Conservation (phyloP, 2,113 vertebrate species). For the Neogobius melanostomus region DNA sequence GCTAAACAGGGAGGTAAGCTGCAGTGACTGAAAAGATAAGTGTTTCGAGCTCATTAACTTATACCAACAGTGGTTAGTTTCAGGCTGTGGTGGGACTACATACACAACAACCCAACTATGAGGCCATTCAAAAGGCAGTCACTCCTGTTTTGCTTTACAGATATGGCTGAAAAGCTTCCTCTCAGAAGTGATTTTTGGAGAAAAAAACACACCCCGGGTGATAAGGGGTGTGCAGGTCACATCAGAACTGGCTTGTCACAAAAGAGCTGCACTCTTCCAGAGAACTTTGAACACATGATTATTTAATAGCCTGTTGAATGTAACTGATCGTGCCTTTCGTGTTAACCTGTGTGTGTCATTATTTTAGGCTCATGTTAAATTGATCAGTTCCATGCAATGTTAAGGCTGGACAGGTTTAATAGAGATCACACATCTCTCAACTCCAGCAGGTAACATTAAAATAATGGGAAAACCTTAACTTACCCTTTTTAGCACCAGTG, state of each 20-base stretch:
- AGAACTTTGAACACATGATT: background rate
- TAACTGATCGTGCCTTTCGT: background rate
- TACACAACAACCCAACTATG: constrained; percentile 1
- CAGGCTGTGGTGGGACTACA: background rate
- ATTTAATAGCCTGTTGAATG: background rate
- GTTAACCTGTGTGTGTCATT: background rate
- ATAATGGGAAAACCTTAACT: background rate
- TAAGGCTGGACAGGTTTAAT: too few relatives aligned
- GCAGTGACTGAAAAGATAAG: constrained; percentile 1
- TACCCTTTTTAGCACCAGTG: background rate
- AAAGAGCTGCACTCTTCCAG: background rate
- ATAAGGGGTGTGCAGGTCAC: background rate
- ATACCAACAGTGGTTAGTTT: background rate
- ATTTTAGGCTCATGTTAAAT: background rate
- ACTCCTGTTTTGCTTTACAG: constrained; percentile 8
- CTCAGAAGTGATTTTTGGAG: background rate
- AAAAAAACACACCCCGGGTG: too few relatives aligned
- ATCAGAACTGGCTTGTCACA: background rate
- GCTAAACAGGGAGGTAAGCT: constrained; percentile 33
- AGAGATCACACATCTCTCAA: too few relatives aligned
- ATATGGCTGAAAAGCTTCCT: background rate
- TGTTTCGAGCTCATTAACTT: background rate
- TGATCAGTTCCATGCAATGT: background rate
- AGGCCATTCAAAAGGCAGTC: constrained; percentile 1
- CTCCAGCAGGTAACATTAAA: too few relatives aligned